Evolutionary conservation across 2,113 vertebrate species (phyloP).

Genomic region (Tychaedon coryphoeus): DNA sequence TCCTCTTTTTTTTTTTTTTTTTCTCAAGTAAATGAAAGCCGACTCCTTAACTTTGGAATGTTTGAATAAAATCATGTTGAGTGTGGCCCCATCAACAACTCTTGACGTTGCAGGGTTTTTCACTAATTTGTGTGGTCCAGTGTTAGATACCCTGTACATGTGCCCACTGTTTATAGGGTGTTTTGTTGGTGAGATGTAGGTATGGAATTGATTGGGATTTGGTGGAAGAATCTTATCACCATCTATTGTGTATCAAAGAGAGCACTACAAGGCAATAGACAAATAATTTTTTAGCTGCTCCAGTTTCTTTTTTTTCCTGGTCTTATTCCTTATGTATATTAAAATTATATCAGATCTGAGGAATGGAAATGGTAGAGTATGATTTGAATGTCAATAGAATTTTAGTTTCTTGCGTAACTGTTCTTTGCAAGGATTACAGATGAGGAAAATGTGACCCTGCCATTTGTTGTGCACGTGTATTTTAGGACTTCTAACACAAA

Average conservation of each 20-base stretch:
- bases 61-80: not conserved
- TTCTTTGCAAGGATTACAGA: slow-evolving; percentile 26
- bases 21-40: not conserved
- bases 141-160: not conserved
- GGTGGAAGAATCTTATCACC: not conserved
- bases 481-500: slow-evolving; percentile 46
- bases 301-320: not conserved
- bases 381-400: slow-evolving; percentile 48
- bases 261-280: not conserved
- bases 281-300: not conserved
- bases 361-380: slow-evolving; percentile 10
- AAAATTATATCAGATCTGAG: slow-evolving; percentile 43
- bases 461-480: slow-evolving; percentile 27
- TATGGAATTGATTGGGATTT: not conserved
- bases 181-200: not conserved
- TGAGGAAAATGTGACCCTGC: not conserved
- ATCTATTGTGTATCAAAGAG: not conserved
- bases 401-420: slow-evolving; percentile 6
- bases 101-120: not conserved
- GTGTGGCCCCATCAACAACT: not conserved
- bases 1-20: not conserved
- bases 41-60: not conserved
- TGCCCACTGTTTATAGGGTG: not conserved
- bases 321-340: slow-evolving; percentile 3
- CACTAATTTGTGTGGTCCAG: not conserved